Evolutionary conservation across 2,797 vertebrate species (phyloP).

Genomic region (Liasis olivaceus): DNA sequence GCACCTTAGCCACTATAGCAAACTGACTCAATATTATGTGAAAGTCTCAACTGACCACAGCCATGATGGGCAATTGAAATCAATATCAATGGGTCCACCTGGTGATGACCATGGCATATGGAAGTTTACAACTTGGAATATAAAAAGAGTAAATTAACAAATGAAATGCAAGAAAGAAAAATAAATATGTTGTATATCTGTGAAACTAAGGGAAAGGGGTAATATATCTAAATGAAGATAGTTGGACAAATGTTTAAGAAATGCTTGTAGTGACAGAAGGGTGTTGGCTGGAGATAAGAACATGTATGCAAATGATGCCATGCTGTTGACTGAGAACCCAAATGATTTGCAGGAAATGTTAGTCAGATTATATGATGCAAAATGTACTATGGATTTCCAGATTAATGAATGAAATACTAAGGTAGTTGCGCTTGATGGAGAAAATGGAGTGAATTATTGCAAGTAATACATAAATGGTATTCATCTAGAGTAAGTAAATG

Average conservation of each 20-base stretch:
- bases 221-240: background rate
- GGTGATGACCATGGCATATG: background rate
- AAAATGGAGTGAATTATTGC: background rate
- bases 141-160: background rate
- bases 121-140: background rate
- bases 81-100: background rate
- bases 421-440: background rate
- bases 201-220: background rate
- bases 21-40: background rate
- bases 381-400: background rate
- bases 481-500: background rate
- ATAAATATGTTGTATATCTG: background rate
- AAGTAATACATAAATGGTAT: background rate
- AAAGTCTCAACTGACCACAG: background rate
- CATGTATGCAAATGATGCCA: background rate
- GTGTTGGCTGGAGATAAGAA: background rate
- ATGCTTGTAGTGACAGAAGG: background rate
- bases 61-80: background rate
- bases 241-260: background rate
- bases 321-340: background rate
- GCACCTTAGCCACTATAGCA: background rate
- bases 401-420: background rate
- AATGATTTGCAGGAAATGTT: background rate
- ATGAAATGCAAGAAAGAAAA: background rate
- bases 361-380: background rate